A percentile compares a stretch with the other conserved stretches of the same genome.
Evolutionary conservation across 2,888 invertebrate genomes (phyloP).

Genomic region (Latrodectus hesperus): DNA sequence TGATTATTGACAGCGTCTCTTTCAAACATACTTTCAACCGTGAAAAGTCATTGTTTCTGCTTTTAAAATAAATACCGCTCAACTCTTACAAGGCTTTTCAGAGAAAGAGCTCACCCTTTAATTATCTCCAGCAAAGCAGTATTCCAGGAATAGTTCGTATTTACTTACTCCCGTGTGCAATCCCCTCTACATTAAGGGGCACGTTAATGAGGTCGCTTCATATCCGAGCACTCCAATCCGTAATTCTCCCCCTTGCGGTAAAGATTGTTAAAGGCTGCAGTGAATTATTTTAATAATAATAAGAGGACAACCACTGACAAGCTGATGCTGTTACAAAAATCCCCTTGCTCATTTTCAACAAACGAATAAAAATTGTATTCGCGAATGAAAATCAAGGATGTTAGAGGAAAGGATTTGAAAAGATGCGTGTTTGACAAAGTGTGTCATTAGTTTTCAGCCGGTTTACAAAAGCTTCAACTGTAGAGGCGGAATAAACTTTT

Average conservation of each 20-base stretch:
- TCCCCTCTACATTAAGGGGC: slow-evolving; percentile 35
- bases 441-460: not conserved
- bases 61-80: no score
- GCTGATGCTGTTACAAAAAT: not conserved
- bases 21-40: no score
- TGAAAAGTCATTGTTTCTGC: no score
- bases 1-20: no score
- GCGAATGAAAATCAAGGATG: not conserved
- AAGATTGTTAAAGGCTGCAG: slow-evolving; percentile 40
- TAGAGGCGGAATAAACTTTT: no score
- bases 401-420: not conserved
- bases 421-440: not conserved
- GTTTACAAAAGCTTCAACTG: no score
- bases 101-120: not conserved
- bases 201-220: slow-evolving; percentile 49
- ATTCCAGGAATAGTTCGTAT: slow-evolving; percentile 47
- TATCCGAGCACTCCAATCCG: slow-evolving; percentile 12
- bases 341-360: not conserved
- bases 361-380: not conserved
- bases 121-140: slow-evolving; percentile 54
- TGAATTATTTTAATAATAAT: slow-evolving; percentile 44
- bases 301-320: not conserved
- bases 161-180: slow-evolving; percentile 43
- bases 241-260: slow-evolving; percentile 12
- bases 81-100: no score